Evolutionary conservation across 2,888 invertebrate genomes (phyloP).

Genomic region (Lymantria dispar): DNA sequence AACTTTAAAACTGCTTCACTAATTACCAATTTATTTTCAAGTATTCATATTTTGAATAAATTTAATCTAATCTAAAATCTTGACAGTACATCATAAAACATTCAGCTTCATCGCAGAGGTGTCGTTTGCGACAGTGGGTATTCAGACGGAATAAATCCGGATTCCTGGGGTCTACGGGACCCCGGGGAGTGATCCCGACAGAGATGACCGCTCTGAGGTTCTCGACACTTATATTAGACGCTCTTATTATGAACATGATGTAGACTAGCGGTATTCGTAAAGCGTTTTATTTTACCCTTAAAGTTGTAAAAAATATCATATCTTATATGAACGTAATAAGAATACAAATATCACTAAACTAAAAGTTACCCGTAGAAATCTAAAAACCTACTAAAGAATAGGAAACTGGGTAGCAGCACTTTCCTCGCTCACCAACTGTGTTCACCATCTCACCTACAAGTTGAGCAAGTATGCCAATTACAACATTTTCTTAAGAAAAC

Average conservation of each 20-base stretch:
- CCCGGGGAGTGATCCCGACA: conserved; percentile 73
- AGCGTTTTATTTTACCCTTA: conserved; percentile 14
- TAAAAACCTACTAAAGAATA: no score
- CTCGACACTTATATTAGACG: conserved; percentile 72
- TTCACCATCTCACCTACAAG: no score
- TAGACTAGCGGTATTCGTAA: conserved; percentile 44
- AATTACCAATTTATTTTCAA: conserved; percentile 9
- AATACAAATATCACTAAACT: no score
- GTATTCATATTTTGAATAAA: conserved; percentile 32
- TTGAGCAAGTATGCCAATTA: no score
- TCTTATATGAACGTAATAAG: no score
- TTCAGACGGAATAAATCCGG: conserved; percentile 76
- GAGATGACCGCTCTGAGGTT: conserved; percentile 77
- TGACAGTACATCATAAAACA: conserved; percentile 61
- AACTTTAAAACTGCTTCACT: not conserved
- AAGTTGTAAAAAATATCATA: not conserved
- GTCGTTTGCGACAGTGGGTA: conserved; percentile 61
- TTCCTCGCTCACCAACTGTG: no score
- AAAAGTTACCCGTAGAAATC: no score
- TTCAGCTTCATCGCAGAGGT: conserved; percentile 57
- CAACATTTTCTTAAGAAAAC: no score
- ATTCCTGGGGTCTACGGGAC: conserved; percentile 66
- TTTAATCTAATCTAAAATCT: conserved; percentile 59
- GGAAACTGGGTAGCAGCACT: no score
- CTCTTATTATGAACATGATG: conserved; percentile 48